Evolutionary conservation across 2,113 vertebrate genomes (phyloP), one percentile per base, ranked within the genome.

Genomic region (Pterocles burchelli): DNA sequence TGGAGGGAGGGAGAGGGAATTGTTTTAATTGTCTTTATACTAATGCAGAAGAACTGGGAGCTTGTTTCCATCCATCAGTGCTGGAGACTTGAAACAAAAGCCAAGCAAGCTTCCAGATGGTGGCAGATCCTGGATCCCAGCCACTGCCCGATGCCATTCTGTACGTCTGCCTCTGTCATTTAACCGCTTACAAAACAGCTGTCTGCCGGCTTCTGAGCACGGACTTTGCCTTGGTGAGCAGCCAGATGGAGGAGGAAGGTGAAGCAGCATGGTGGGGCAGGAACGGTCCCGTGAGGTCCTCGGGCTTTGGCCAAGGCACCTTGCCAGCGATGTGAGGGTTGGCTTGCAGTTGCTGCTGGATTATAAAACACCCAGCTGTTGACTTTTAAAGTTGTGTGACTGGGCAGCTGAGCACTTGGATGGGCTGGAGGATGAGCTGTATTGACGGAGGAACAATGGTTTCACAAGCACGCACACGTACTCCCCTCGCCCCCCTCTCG

Each of bases 1-100:
- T 59, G 71, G 29, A 20, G 20, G 12, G 33, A 26, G 58, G 1
- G 7, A 2, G 43, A 5, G 24, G 34, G 89, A 82, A 79, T 88
- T 65, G 85, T 95, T 95, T 91, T 94, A 97, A 96, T 97, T 89
- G 92, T 96, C 83, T 95, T 95, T 79, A 91, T 83, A 84, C 75
- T 95, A 93, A 92, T 91, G 46, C 41, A 90, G 91, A 93, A 93
- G 78, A 83, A 85, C 22, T 17, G 57, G 36, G 61, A 84, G 68
- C 83, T 92, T 88, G 85, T 94, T 97, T 93, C 83, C 70, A 81
- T 85, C 88, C 78, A 49, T 62, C 87, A 48, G 36, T 5, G 13
- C 84, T 86, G 80, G 65, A 63, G 81, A 58, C 68, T 54, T 49
- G 71, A 82, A 92, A 93, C 82, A 38, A 79, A 94, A 93, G 90